Conservation (phyloP, 2,113 vertebrate genomes). For the Dasyprocta punctata region DNA sequence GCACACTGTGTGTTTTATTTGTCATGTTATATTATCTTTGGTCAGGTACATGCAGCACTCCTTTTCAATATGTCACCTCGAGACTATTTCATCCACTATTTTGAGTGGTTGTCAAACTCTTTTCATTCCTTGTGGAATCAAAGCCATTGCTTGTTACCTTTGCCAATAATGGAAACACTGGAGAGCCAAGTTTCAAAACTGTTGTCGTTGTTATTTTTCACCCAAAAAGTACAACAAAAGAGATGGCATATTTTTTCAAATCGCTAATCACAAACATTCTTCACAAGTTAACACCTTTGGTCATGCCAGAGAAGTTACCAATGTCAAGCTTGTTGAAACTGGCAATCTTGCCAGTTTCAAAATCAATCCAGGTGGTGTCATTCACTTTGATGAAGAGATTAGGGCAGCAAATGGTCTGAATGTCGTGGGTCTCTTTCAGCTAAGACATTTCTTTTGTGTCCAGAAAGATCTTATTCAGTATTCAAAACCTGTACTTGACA, state of each 20-base stretch:
- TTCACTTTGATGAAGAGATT: neutral
- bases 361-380: neutral
- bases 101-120: neutral
- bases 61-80: neutral
- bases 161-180: neutral
- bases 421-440: neutral
- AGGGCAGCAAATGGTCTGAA: neutral
- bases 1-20: neutral
- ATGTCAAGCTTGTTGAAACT: neutral
- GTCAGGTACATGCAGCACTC: neutral
- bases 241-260: neutral
- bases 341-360: neutral
- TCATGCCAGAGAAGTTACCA: neutral
- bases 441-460: neutral
- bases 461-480: neutral
- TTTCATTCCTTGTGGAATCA: neutral
- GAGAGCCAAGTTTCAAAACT: neutral
- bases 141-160: neutral
- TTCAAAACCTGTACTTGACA: neutral
- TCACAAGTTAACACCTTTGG: neutral
- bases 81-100: neutral
- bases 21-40: neutral
- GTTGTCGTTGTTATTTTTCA: neutral
- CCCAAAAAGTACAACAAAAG: neutral
- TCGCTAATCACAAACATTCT: neutral